Percentiles rank a stretch among this genome's conserved stretches.
Evolutionary conservation across 1,140 invertebrate species (phyloP).

Genomic region (Dreissena polymorpha): DNA sequence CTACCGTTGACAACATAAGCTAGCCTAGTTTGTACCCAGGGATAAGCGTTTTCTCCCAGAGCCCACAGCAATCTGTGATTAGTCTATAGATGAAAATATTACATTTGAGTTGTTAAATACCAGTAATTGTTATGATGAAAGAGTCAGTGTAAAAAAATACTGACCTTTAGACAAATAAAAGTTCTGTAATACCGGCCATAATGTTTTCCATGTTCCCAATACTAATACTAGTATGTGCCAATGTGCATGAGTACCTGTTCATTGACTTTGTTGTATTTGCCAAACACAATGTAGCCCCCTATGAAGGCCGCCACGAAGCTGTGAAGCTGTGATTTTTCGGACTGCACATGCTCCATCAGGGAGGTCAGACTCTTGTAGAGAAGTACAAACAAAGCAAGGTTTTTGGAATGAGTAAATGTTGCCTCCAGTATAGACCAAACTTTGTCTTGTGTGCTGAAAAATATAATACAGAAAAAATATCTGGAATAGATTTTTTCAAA

Average conservation of each 20-base stretch:
- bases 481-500: not conserved
- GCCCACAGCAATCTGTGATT: too few species aligned
- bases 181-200: too few species aligned
- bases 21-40: too few species aligned
- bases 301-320: constrained; percentile 80
- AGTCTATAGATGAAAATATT: too few species aligned
- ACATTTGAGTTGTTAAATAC: too few species aligned
- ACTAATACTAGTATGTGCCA: too few species aligned
- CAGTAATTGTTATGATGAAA: too few species aligned
- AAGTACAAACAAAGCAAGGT: constrained; percentile 81
- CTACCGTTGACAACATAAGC: too few species aligned
- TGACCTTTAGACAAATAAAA: too few species aligned
- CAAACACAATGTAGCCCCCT: constrained; percentile 81
- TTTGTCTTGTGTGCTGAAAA: constrained; percentile 78
- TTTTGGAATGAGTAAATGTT: constrained; percentile 81
- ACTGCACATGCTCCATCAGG: constrained; percentile 69
- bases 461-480: not conserved
- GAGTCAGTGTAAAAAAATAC: too few species aligned
- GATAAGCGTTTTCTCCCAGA: too few species aligned
- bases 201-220: too few species aligned
- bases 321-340: constrained; percentile 74
- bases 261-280: constrained; percentile 82
- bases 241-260: constrained; percentile 78
- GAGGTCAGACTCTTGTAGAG: constrained; percentile 78
- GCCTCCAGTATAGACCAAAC: constrained; percentile 79